Evolutionary conservation across 1,140 invertebrate genomes (phyloP).

Genomic region (Episyrphus balteatus): DNA sequence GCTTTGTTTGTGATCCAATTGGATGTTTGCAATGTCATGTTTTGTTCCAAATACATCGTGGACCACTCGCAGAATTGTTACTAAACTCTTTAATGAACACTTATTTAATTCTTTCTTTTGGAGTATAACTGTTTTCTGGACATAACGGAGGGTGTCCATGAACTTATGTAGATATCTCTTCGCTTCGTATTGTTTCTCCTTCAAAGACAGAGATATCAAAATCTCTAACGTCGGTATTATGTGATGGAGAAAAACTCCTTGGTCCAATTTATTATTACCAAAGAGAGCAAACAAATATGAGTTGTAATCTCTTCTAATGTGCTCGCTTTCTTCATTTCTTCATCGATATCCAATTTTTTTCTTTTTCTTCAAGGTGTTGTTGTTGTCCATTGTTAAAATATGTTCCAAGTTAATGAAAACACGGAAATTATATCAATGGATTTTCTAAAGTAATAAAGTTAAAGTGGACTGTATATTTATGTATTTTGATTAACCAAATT

Average conservation of each 20-base stretch:
- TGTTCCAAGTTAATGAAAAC: no score
- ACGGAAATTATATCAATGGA: no score
- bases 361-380: no score
- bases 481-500: no score
- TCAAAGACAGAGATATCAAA: constrained; percentile 6
- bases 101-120: constrained; percentile 4
- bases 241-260: constrained; percentile 2
- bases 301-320: no score
- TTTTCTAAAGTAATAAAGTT: no score
- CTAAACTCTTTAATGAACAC: constrained; percentile 2
- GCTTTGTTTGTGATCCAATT: neutral
- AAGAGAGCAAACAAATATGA: no score
- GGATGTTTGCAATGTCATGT: neutral
- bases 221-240: constrained; percentile 3
- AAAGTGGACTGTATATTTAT: no score
- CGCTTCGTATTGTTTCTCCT: constrained; percentile 4
- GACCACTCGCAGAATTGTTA: constrained; percentile 4
- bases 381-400: no score
- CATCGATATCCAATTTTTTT: no score
- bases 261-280: neutral
- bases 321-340: no score
- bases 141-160: neutral
- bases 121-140: neutral
- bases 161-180: constrained; percentile 1
- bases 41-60: constrained; percentile 3